Evolutionary conservation across 2,113 vertebrate species (phyloP).

Genomic region (Saguinus imperator): DNA sequence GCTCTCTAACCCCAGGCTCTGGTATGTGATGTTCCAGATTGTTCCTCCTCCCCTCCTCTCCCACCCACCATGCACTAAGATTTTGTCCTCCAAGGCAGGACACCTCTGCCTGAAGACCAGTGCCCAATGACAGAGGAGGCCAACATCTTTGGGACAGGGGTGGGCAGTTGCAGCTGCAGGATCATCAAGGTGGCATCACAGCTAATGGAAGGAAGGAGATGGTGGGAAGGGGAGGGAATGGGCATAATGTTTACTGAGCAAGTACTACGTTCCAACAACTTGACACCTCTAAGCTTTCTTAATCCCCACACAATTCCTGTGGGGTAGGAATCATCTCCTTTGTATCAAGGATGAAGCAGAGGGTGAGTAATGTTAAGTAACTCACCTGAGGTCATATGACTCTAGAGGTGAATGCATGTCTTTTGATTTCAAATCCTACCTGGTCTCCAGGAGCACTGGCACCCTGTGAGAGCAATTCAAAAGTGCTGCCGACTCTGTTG

Average conservation of each 20-base stretch:
- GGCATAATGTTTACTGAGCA: constrained; percentile 34
- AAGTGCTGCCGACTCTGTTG: background rate
- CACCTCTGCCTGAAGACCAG: background rate
- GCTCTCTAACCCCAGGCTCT: too few species aligned
- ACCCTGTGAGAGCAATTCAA: background rate
- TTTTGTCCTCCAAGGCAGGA: background rate
- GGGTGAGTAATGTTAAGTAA: constrained; percentile 61
- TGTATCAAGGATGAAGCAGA: constrained; percentile 60
- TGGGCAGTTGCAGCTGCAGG: background rate
- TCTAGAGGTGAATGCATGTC: background rate
- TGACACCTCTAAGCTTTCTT: constrained; percentile 67
- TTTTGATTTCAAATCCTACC: background rate
- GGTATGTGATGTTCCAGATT: background rate
- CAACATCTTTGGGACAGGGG: background rate
- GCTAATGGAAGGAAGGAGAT: background rate
- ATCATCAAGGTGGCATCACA: background rate
- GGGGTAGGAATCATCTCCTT: constrained; percentile 55
- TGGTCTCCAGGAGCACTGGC: background rate
- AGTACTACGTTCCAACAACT: constrained; percentile 59
- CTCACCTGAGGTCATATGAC: constrained; percentile 58
- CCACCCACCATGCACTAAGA: background rate
- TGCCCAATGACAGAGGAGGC: background rate
- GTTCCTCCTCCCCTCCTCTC: background rate
- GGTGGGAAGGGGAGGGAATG: background rate
- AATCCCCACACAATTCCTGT: constrained; percentile 70